Conservation (phyloP, 2,888 invertebrate species). For the Alcis repandata region DNA sequence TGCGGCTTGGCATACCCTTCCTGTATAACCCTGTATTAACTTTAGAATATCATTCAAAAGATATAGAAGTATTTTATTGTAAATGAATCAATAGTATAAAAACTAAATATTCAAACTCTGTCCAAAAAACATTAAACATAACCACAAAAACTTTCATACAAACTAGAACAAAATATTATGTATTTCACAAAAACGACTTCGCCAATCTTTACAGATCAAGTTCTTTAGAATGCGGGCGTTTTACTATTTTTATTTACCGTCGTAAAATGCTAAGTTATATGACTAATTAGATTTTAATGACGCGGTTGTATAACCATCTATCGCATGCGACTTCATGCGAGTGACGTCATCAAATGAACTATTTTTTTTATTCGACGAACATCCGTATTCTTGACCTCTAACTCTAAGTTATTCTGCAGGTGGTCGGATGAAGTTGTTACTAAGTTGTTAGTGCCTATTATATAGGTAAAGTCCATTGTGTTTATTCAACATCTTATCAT, state of each 20-base stretch:
- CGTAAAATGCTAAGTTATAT: slow-evolving; percentile 32
- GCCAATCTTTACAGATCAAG: slow-evolving; percentile 20
- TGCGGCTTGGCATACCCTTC: too few species aligned
- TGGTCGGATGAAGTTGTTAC: slow-evolving; percentile 18
- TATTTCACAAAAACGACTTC: slow-evolving; percentile 21
- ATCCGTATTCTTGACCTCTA: slow-evolving; percentile 35
- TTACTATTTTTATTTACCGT: slow-evolving; percentile 33
- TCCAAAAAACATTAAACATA: slow-evolving; percentile 2
- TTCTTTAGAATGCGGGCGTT: slow-evolving; percentile 31
- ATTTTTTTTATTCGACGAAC: slow-evolving; percentile 14
- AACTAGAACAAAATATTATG: slow-evolving; percentile 18
- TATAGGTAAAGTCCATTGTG: too few species aligned
- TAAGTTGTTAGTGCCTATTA: not conserved
- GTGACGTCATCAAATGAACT: slow-evolving; percentile 8
- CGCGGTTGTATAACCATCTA: slow-evolving; percentile 6
- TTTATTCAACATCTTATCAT: too few species aligned
- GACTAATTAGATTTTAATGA: slow-evolving; percentile 29
- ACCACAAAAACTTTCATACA: slow-evolving; percentile 6
- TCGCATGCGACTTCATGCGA: slow-evolving; percentile 1
- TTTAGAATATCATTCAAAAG: too few species aligned
- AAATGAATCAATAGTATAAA: too few species aligned
- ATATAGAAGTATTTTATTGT: too few species aligned
- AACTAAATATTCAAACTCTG: too few species aligned
- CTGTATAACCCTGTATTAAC: too few species aligned
- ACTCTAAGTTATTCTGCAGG: slow-evolving; percentile 6